Percentiles rank a stretch among this genome's conserved stretches.
Evolutionary conservation across 2,888 invertebrate species (phyloP).

Genomic region (Melieria picta): DNA sequence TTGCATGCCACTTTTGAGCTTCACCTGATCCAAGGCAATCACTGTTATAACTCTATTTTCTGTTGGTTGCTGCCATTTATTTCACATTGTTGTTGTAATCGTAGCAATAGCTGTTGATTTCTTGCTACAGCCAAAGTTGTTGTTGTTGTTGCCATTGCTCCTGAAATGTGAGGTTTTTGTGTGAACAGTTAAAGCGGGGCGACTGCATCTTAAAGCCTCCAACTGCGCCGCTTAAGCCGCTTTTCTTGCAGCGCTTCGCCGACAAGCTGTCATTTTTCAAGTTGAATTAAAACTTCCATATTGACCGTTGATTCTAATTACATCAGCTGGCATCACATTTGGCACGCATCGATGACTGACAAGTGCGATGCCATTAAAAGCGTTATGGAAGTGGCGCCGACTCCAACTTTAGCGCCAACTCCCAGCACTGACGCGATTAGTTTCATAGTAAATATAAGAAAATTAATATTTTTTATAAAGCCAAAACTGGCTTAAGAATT

Average conservation of each 20-base stretch:
- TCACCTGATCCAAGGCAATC: conserved; percentile 39
- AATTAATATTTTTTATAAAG: no score
- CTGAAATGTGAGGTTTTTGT: not conserved
- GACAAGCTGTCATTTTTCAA: conserved; percentile 45
- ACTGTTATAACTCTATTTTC: conserved; percentile 35
- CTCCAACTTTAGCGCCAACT: no score
- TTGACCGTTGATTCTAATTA: conserved; percentile 41
- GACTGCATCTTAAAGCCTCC: conserved; percentile 15
- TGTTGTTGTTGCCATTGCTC: not conserved
- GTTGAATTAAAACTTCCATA: conserved; percentile 40
- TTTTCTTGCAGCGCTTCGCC: conserved; percentile 44
- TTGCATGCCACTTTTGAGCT: conserved; percentile 33
- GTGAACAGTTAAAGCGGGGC: conserved; percentile 32
- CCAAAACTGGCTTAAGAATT: no score
- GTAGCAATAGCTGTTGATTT: not conserved
- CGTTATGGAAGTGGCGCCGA: no score
- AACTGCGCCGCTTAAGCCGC: conserved; percentile 36
- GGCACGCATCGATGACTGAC: no score
- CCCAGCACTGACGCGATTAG: no score
- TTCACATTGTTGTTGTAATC: not conserved
- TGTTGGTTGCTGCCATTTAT: not conserved
- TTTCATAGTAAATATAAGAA: no score
- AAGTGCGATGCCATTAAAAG: no score
- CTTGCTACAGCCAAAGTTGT: not conserved
- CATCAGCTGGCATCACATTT: conserved; percentile 26